phyloP scores from a whole-genome alignment of 2,797 vertebrate species.

The Numenius phaeopus region DNA sequence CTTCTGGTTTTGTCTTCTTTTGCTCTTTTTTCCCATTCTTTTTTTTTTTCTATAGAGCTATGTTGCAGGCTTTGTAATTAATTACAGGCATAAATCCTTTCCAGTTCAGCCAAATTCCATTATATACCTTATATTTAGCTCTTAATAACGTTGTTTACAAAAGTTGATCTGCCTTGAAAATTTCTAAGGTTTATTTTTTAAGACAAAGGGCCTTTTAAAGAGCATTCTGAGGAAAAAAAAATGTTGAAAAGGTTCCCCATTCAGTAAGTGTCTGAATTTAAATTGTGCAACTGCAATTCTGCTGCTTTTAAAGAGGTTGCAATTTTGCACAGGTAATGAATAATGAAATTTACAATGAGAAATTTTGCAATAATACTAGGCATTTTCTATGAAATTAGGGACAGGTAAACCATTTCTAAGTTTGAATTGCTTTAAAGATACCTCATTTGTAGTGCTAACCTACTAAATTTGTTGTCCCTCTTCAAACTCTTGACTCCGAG shows the following conservation, averaged over 20 bases:
- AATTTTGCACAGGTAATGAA: background rate
- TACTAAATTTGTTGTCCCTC: background rate
- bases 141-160: background rate
- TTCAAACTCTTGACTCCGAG: background rate
- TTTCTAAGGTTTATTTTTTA: background rate
- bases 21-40: fast-evolving
- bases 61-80: background rate
- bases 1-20: background rate
- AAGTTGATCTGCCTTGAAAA: background rate
- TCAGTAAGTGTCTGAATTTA: background rate
- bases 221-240: background rate
- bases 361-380: background rate
- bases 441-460: background rate
- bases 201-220: background rate
- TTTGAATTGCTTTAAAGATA: background rate
- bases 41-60: background rate
- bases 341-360: background rate
- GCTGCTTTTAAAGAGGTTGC: background rate
- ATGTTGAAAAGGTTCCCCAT: background rate
- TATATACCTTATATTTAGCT: background rate
- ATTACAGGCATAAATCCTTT: background rate
- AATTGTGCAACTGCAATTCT: background rate
- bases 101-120: background rate
- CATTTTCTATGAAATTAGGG: background rate
- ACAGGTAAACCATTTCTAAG: background rate